Percentiles rank a stretch among this genome's conserved stretches.
Conservation (phyloP, 2,797 vertebrate genomes). For the Enteromius thamalakanensis region DNA sequence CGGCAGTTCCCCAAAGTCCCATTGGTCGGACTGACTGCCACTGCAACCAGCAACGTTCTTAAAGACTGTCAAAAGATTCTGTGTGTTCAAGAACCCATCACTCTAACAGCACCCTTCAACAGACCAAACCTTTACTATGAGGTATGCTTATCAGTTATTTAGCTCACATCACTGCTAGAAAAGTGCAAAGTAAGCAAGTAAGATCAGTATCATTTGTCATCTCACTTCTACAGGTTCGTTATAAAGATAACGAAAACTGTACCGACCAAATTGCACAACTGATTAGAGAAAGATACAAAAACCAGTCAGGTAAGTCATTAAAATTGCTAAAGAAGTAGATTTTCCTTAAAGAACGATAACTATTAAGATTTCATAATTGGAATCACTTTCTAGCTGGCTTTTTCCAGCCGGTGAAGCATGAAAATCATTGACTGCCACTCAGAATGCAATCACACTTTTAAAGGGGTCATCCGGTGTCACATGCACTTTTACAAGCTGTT, state of each 20-base stretch:
- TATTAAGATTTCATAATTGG: neutral
- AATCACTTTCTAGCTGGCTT: neutral
- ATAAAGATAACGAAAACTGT: constrained; percentile 82
- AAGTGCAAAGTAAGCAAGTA: neutral
- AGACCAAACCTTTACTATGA: constrained; percentile 94
- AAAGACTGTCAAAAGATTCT: constrained; percentile 93
- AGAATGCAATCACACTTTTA: neutral
- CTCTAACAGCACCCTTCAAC: constrained; percentile 92
- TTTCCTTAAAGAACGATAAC: neutral
- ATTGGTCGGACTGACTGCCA: constrained; percentile 92
- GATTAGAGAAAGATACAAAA: constrained; percentile 87
- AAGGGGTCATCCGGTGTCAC: too few species aligned
- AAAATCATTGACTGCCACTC: neutral
- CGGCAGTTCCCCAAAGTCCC: constrained; percentile 90
- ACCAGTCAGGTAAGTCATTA: constrained; percentile 85
- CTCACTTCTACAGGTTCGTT: constrained; percentile 79
- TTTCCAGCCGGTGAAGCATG: neutral
- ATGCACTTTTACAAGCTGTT: too few species aligned
- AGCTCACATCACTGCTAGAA: neutral
- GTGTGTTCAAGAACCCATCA: constrained; percentile 84
- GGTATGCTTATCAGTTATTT: constrained; percentile 70
- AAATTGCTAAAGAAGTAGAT: neutral
- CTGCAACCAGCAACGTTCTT: constrained; percentile 89
- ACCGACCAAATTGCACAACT: constrained; percentile 83
- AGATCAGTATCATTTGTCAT: neutral